Evolutionary conservation across 2,113 vertebrate genomes (phyloP), one percentile per base, ranked within the genome.

Genomic region (Gallinago jamesoni): DNA sequence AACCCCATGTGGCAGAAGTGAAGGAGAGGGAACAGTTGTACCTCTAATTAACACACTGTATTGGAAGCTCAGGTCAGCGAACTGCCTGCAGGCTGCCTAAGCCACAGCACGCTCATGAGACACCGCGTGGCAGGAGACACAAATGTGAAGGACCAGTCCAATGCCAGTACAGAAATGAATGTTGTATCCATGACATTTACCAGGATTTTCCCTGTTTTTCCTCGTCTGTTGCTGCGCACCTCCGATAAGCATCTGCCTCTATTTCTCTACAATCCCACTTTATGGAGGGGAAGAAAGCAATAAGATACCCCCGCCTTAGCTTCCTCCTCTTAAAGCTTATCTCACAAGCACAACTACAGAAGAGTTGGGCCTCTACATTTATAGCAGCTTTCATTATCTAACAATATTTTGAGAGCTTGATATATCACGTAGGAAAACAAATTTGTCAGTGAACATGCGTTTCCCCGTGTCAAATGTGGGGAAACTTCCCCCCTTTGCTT

Each of bases 51-150:
- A 56, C 1, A 28, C 20, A 10, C 20, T 41, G 17, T n/a, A 24
- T 3, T 14, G 31, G 63, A n/a, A 87, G 55, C 9, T 18, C 59
- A 45, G 57, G 45, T 22, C 78, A 86, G 39, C 41, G 64, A 47
- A 53, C 12, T 59, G 43, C 31, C 85, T 15, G 37, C 35, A 68
- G 78, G 16, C 57, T 83, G 55, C 66, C 35, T n/a, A 28, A 4
- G 1, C 56, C 72, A 53, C 0, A 2, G 59, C 59, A 66, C 55
- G 1, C 7, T 10, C 52, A 27, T 0, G 0, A 73, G 67, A 50
- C 22, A 13, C 30, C 7, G 24, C 0, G 0, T 2, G 64, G 37
- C 80, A 87, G 28, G 37, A 73, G 41, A 30, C 35, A 12, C 12
- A 45, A 9, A 9, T 3, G 12, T 75, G 47, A 84, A 93, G 39